Evolutionary conservation across 1,140 invertebrate genomes (phyloP).

Genomic region (Hylaeus anthracinus): DNA sequence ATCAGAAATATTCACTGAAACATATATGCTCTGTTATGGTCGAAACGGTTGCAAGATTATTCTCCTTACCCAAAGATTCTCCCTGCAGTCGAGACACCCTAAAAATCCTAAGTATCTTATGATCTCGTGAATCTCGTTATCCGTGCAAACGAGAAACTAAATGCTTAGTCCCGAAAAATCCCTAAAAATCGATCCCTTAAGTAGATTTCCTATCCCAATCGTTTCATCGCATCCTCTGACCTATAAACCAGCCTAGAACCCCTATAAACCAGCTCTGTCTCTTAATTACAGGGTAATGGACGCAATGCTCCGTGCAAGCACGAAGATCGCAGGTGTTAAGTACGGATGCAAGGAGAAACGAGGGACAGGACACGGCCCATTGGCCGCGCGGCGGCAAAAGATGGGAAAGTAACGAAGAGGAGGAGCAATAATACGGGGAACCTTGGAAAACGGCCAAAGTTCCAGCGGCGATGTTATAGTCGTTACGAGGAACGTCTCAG

Average conservation of each 20-base stretch:
- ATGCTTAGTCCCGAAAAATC: too few relatives aligned
- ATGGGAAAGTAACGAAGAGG: constrained; percentile 5
- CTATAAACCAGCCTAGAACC: too few relatives aligned
- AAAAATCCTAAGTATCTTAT: too few relatives aligned
- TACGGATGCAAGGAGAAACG: constrained; percentile 14
- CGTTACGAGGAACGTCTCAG: constrained; percentile 71
- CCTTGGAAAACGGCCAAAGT: constrained; percentile 70
- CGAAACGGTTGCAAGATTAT: too few relatives aligned
- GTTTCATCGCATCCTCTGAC: background rate
- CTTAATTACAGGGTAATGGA: constrained; percentile 71
- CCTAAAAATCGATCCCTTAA: too few relatives aligned
- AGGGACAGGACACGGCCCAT: constrained; percentile 13
- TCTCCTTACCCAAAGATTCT: too few relatives aligned
- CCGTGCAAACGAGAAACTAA: too few relatives aligned
- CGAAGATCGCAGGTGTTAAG: constrained; percentile 43
- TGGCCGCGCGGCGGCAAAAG: constrained; percentile 1
- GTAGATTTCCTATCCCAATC: too few relatives aligned
- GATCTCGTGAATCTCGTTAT: too few relatives aligned
- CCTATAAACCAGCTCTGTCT: background rate
- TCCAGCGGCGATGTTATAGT: constrained; percentile 69
- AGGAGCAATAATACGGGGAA: constrained; percentile 65
- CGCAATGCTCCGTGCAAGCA: constrained; percentile 59
- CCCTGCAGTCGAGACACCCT: too few relatives aligned
- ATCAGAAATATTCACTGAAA: too few relatives aligned
- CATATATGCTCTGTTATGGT: too few relatives aligned